A percentile compares a stretch with the other conserved stretches of the same genome.
These are phyloP conservation scores for Eutolmus rufibarbis DNA, from an alignment of 2,888 invertebrate genomes.

Conservation along the genomic window DNA sequence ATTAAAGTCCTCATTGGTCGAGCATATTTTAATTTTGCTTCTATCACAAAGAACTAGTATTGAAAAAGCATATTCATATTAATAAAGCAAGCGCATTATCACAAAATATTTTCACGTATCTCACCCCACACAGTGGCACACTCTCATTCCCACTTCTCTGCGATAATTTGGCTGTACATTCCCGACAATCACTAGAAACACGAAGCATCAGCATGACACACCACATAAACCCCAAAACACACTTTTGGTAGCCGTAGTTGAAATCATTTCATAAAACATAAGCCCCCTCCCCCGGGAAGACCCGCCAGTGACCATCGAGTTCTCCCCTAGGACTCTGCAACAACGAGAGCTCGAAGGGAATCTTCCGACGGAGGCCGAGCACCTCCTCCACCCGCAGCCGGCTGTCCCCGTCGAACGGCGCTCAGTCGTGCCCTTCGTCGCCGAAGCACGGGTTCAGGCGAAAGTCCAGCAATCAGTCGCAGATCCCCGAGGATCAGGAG, in stretches of 20 bases:
- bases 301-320: neutral
- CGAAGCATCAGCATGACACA: neutral
- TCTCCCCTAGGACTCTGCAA: constrained; percentile 59
- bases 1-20: neutral
- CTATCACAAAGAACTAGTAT: neutral
- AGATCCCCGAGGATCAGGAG: constrained; percentile 60
- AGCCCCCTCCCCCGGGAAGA: neutral
- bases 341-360: constrained; percentile 60
- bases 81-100: neutral
- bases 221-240: neutral
- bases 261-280: constrained; percentile 1
- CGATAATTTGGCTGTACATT: neutral
- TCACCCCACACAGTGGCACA: neutral
- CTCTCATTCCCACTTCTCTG: neutral
- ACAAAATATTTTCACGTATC: neutral
- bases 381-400: constrained; percentile 56
- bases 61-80: neutral
- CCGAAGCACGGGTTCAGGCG: constrained; percentile 55
- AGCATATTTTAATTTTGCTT: neutral
- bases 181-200: neutral
- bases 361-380: constrained; percentile 61
- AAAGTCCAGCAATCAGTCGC: constrained; percentile 54
- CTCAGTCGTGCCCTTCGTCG: constrained; percentile 62
- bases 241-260: neutral
- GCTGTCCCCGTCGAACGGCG: constrained; percentile 54